Percentiles rank a stretch among this genome's conserved stretches.
Conservation (phyloP, 2,888 invertebrate genomes). For the Drosophila flavopinicola region DNA sequence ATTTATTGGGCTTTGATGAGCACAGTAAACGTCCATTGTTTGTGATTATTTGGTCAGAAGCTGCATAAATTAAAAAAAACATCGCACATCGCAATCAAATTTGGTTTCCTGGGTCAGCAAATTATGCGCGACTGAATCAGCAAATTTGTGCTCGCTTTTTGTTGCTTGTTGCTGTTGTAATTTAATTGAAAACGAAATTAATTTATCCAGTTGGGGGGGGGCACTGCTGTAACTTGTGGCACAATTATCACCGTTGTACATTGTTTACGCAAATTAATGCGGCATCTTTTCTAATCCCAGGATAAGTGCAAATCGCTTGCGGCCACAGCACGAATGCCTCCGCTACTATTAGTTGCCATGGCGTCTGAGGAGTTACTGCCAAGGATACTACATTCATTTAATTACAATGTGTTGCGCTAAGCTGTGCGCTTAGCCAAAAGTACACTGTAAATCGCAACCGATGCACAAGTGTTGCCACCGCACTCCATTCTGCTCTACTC, state of each 20-base stretch:
- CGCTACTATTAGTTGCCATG: constrained; percentile 56
- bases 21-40: too few relatives aligned
- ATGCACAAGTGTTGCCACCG: constrained; percentile 36
- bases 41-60: too few relatives aligned
- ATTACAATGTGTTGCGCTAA: constrained; percentile 64
- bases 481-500: too few relatives aligned
- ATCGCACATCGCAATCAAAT: too few relatives aligned
- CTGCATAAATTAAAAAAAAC: too few relatives aligned
- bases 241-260: constrained; percentile 18
- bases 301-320: constrained; percentile 64
- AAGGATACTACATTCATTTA: constrained; percentile 55
- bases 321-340: constrained; percentile 37
- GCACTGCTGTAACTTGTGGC: constrained; percentile 1
- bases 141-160: too few relatives aligned
- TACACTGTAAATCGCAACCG: constrained; percentile 41
- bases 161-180: too few relatives aligned
- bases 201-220: too few relatives aligned
- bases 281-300: constrained; percentile 61
- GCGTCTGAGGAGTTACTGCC: constrained; percentile 37
- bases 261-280: constrained; percentile 65
- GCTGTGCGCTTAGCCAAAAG: constrained; percentile 4
- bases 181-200: too few relatives aligned
- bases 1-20: too few relatives aligned
- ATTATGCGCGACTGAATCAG: too few relatives aligned
- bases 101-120: too few relatives aligned